Base-by-base conservation (phyloP, 2,888 invertebrate species). In the Microchrysa polita region DNA sequence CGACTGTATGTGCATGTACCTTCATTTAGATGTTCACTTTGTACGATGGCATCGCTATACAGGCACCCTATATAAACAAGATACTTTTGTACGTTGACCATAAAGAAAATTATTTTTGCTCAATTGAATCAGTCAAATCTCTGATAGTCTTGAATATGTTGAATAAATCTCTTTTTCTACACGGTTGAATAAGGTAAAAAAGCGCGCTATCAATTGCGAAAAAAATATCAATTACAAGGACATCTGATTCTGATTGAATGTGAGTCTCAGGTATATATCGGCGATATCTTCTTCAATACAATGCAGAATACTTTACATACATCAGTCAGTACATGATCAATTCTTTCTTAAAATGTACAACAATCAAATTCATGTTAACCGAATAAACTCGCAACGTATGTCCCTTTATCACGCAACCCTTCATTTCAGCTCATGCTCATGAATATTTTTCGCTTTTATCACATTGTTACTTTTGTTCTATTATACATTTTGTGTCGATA, bases 241-340 rank as follows among this genome's bases (percentile, higher is more conserved):
- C 7, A 34, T 5, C 27, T 34, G 2, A 34, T 5, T 7, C 27
- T n/a, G n/a, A 42, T 12, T 7, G 42, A 48, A 48, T 48, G 10
- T n/a, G n/a, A n/a, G n/a, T n/a, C 12, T n/a, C 12, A 48, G 16
- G 16, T n/a, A n/a, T n/a, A n/a, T n/a, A 48, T 48, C 14, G 12
- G 65, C 73, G 57, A 73, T 40, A 63, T 73, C 65, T 57, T 57
- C 27, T 73, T 42, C 52, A 73, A 52, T 4, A 12, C 12, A 7
- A 42, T 48, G 12, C 16, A n/a, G 4, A 12, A 2, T n/a, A n/a
- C 10, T 48, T n/a, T 48, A 12, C 12, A 4, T 48, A n/a, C 48
- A 2, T 12, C 48, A 48, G n/a, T n/a, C n/a, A n/a, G n/a, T n/a
- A n/a, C 10, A 12, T n/a, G 48, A 48, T 48, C 48, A n/a, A 4